Evolutionary conservation across 1,140 invertebrate species (phyloP).

Genomic region (Aphidius ervi): DNA sequence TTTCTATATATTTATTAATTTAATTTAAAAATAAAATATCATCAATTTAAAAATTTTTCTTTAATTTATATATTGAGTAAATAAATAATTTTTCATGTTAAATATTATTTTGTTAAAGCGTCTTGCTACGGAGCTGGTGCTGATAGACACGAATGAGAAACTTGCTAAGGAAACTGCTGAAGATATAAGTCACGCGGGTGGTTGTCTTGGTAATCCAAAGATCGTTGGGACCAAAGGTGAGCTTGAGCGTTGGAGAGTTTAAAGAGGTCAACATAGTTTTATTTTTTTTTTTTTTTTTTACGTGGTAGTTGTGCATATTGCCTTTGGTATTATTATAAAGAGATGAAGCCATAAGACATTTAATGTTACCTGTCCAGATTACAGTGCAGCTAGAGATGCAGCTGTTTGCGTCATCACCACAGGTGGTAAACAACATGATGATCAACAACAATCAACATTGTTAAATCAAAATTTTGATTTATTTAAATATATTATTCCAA

Average conservation of each 20-base stretch:
- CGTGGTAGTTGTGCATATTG: conserved; percentile 5
- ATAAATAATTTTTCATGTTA: too few species aligned
- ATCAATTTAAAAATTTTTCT: too few species aligned
- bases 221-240: conserved; percentile 43
- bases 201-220: conserved; percentile 49
- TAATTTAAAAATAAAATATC: too few species aligned
- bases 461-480: conserved; percentile 58
- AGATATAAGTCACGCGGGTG: conserved; percentile 58
- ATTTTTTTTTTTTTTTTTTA: neutral
- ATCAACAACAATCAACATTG: conserved; percentile 47
- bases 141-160: conserved; percentile 57
- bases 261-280: neutral
- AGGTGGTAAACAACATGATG: conserved; percentile 53
- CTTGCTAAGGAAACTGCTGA: conserved; percentile 60
- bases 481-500: conserved; percentile 56
- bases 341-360: conserved; percentile 19
- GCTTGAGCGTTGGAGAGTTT: neutral
- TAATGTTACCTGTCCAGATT: conserved; percentile 47
- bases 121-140: conserved; percentile 56
- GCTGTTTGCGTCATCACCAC: conserved; percentile 61
- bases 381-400: conserved; percentile 54
- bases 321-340: conserved; percentile 3
- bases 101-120: conserved; percentile 38
- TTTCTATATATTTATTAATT: too few species aligned
- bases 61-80: too few species aligned